Base-by-base conservation (phyloP, 2,888 invertebrate species). In the Eupithecia exiguata region DNA sequence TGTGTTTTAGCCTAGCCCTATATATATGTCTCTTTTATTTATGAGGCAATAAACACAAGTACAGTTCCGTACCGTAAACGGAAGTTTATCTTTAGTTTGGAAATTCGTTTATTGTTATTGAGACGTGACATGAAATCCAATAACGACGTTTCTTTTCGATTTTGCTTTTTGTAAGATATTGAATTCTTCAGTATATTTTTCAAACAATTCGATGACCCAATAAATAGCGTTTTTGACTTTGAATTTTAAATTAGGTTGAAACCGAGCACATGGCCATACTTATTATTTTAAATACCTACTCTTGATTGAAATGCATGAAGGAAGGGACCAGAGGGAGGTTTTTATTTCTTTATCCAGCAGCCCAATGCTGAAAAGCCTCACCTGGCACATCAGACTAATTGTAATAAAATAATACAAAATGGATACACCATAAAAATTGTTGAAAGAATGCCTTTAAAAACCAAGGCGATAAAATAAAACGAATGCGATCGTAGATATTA, bases 61-160 rank as follows among this genome's bases (percentile, higher is more conserved):
- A 68, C 65, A 73, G 58, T 68, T 71, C 70, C 35, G 72, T 75
- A 76, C 69, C 43, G 71, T 74, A 77, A 73, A 49, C 68, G 61
- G 21, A 75, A 77, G 72, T 74, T 75, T 77, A 73, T 71, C 77
- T 77, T 73, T 77, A 74, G 74, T 71, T 71, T 49, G 53, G 53
- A 75, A 76, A 77, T 77, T 78, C 77, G 68, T 78, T 80, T 79
- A 76, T 76, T 80, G 76, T 78, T 77, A 76, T 75, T 49, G 72
- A 67, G 70, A 78, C 79, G 77, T 77, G 77, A 78, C 75, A 78
- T 65, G 77, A 71, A 75, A 74, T 18, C 53, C n/a, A 53, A 67
- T 73, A 70, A 74, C 69, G 70, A 73, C 72, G 46, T 71, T 72
- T 67, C 71, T 66, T 69, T 68, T 40, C 46, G 18, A n/a, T 67